Evolutionary conservation across 2,797 vertebrate species (phyloP).

Genomic region (Sitta carolinensis): DNA sequence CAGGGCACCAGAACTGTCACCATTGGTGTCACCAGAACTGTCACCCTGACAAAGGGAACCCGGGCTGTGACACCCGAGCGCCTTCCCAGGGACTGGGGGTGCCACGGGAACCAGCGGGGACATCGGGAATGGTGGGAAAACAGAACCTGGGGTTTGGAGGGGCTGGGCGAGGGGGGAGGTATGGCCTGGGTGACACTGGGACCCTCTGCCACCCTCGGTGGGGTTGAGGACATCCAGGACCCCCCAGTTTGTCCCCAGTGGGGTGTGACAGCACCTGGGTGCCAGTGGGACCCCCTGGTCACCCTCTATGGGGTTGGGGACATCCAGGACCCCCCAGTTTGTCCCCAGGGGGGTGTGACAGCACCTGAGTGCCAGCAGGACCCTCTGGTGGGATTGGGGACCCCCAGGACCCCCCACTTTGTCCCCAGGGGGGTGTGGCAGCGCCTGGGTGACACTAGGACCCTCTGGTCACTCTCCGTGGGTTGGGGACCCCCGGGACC

Average conservation of each 20-base stretch:
- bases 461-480: too few relatives aligned
- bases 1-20: too few relatives aligned
- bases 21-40: too few relatives aligned
- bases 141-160: accelerated
- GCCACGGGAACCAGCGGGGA: neutral
- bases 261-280: too few relatives aligned
- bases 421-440: neutral
- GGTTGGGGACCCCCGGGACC: neutral
- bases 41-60: neutral
- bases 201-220: too few relatives aligned
- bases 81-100: neutral
- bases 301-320: neutral
- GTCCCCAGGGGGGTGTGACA: neutral
- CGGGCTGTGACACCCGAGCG: neutral
- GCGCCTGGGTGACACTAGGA: too few relatives aligned
- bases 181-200: neutral
- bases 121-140: neutral
- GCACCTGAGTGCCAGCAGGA: too few relatives aligned
- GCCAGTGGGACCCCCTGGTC: too few relatives aligned
- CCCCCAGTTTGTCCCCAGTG: too few relatives aligned
- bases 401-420: too few relatives aligned
- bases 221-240: neutral
- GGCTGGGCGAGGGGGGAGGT: accelerated
- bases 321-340: too few relatives aligned
- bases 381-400: neutral